These are phyloP conservation scores for Pangasius sanitwongsei DNA, from an alignment of 2,797 vertebrate species.

Conservation along the genomic window DNA sequence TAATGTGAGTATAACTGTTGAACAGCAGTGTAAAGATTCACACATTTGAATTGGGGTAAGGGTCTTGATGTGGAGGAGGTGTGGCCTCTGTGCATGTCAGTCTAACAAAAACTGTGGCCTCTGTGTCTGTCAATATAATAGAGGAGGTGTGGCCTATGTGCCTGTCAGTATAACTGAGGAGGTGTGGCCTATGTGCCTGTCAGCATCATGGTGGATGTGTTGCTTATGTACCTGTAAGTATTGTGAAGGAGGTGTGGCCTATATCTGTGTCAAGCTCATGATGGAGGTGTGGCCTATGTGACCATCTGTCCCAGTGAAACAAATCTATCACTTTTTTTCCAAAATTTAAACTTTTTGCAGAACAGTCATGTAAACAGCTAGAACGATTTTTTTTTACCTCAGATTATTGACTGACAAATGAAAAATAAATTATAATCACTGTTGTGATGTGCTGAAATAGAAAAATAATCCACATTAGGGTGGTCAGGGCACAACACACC, in stretches of 20 bases:
- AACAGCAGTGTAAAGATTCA: not conserved
- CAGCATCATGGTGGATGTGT: not conserved
- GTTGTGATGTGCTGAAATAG: not conserved
- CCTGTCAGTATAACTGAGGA: not conserved
- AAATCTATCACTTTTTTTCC: not conserved
- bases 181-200: not conserved
- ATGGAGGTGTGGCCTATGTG: not conserved
- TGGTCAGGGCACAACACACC: not conserved
- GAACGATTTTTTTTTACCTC: not conserved
- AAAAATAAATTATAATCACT: not conserved
- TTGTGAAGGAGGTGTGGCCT: not conserved
- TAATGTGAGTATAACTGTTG: not conserved
- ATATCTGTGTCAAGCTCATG: not conserved
- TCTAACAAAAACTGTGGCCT: too few relatives aligned
- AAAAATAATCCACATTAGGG: not conserved
- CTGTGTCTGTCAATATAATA: not conserved
- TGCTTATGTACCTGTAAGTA: not conserved
- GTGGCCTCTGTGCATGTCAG: slow-evolving; percentile 3
- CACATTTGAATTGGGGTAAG: not conserved
- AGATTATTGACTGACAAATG: not conserved
- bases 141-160: not conserved
- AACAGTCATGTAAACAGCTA: not conserved
- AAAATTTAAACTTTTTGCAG: not conserved
- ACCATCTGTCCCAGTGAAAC: not conserved
- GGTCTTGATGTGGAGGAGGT: not conserved